Evolutionary conservation across 2,888 invertebrate species (phyloP).

Genomic region (Platypus cylindrus): DNA sequence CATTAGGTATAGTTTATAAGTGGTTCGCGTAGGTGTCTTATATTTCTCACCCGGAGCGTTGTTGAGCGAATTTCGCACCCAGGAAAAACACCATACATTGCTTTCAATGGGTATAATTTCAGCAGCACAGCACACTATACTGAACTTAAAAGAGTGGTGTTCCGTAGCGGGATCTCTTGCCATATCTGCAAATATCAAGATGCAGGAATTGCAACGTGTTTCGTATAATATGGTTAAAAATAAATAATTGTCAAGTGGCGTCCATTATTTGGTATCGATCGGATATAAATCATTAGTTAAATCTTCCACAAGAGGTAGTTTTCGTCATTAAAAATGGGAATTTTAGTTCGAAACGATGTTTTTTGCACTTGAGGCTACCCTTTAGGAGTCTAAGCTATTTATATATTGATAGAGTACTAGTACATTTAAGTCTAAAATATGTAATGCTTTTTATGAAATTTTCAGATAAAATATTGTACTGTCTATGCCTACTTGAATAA

Average conservation of each 20-base stretch:
- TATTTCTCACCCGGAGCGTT: slow-evolving; percentile 9
- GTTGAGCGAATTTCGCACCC: slow-evolving; percentile 8
- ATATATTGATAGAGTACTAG: too few relatives aligned
- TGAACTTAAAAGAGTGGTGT: slow-evolving; percentile 3
- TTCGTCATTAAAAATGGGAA: slow-evolving; percentile 13
- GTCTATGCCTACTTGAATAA: too few relatives aligned
- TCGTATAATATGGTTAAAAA: too few relatives aligned
- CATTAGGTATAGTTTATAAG: slow-evolving; percentile 2
- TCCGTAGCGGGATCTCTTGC: slow-evolving; percentile 1
- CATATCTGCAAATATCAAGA: background rate
- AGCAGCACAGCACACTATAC: slow-evolving; percentile 4
- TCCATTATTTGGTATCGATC: too few relatives aligned
- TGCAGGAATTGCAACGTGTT: too few relatives aligned
- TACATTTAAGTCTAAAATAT: too few relatives aligned
- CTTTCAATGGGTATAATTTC: slow-evolving; percentile 12
- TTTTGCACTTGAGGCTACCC: too few relatives aligned
- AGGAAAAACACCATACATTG: slow-evolving; percentile 13
- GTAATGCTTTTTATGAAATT: too few relatives aligned
- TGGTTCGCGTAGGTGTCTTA: slow-evolving; percentile 7
- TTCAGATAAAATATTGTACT: too few relatives aligned
- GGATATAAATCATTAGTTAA: slow-evolving; percentile 16
- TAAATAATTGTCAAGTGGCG: slow-evolving; percentile 3
- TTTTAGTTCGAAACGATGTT: slow-evolving; percentile 10
- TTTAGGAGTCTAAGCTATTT: too few relatives aligned
- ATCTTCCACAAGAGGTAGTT: slow-evolving; percentile 10